These are phyloP conservation scores for Lonchura striata DNA, from an alignment of 2,113 vertebrate genomes.

Conservation along the genomic window DNA sequence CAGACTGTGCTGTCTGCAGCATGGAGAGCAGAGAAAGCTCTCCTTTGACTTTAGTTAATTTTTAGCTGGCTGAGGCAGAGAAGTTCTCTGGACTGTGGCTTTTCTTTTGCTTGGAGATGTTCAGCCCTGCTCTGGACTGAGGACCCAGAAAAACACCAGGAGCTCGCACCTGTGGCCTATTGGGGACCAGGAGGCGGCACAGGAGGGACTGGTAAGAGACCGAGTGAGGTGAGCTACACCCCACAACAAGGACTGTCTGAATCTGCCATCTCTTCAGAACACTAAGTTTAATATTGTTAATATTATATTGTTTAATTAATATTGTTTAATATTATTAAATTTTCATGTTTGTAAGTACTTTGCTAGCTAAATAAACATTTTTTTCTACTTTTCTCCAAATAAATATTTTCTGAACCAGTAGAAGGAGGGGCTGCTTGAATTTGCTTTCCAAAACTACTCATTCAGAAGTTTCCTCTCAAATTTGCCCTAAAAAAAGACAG, in stretches of 20 bases:
- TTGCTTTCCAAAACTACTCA: not conserved
- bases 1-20: not conserved
- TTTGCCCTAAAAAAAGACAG: not conserved
- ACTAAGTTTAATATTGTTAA: not conserved
- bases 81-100: no score
- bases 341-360: not conserved
- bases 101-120: not conserved
- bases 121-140: not conserved
- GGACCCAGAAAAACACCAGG: not conserved
- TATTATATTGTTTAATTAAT: not conserved
- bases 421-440: not conserved
- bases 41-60: not conserved
- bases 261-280: not conserved
- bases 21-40: not conserved
- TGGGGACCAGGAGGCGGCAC: rapidly evolving
- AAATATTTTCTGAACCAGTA: not conserved
- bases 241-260: not conserved
- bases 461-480: no score
- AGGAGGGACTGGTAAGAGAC: not conserved
- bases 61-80: not conserved
- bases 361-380: not conserved
- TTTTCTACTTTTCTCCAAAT: not conserved
- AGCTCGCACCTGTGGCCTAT: no score
- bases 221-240: not conserved
- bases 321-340: not conserved